Base-by-base conservation (phyloP, 2,113 vertebrate species). In the Lasiurus borealis region DNA sequence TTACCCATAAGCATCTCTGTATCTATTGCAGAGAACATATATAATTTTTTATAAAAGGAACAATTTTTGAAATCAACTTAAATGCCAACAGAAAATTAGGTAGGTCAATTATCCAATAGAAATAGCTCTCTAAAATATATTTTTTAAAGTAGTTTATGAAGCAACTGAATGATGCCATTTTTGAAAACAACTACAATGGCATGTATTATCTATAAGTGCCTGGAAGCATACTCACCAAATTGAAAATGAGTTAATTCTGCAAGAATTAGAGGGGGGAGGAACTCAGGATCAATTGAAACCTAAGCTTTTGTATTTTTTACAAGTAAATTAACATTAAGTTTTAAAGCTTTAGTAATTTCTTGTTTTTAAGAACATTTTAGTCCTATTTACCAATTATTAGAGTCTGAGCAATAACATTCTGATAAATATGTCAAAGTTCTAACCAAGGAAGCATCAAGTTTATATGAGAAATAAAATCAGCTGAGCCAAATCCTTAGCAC, bases 351-450 rank as follows among this genome's bases (percentile, higher is more conserved):
- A 81, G 46, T 8, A 86, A 82, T 48, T 73, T 81, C n/a, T 86
- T 92, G 15, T 62, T 92, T 89, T 86, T 46, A 92, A 90, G 50
- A 90, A 92, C 15, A 92, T 72, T 81, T 90, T 71, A 59, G 85
- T 64, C 34, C 50, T 64, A 46, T 72, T 69, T 68, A 80, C 77
- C 46, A 85, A 69, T 88, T 80, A 75, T 34, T 88, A 72, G 52
- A 78, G 36, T 88, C 15, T 80, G 64, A 88, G 54, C 50, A 78
- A 73, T 48, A 87, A 78, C 9, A 78, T 1, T 23, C 8, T 11
- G 59, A 85, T 57, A 84, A 88, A 85, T 11, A 92, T 59, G 72
- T 78, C 72, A 78, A 94, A 91, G 8, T 48, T 88, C 82, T 91
- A 73, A 54, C 13, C 64, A 50, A 91, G 54, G 31, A 85, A 75